Conservation (phyloP, 2,888 invertebrate genomes). For the Patella depressa region DNA sequence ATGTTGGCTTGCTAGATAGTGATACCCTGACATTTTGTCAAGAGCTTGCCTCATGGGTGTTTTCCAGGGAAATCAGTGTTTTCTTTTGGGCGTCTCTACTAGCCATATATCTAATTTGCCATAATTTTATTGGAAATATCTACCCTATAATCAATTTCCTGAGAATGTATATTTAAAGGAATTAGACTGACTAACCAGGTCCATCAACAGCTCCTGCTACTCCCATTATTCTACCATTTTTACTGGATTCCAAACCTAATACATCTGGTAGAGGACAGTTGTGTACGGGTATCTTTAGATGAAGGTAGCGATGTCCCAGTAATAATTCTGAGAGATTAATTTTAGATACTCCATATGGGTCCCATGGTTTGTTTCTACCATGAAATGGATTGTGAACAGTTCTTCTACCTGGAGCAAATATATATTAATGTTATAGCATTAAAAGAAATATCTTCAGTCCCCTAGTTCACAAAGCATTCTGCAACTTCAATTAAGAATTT, state of each 20-base stretch:
- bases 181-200: constrained; percentile 53
- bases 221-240: constrained; percentile 58
- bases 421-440: too few species aligned
- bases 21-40: background rate
- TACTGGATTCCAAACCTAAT: constrained; percentile 47
- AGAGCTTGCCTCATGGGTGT: too few species aligned
- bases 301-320: constrained; percentile 63
- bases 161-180: too few species aligned
- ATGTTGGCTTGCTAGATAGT: too few species aligned
- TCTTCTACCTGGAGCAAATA: constrained; percentile 51
- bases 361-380: constrained; percentile 66
- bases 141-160: too few species aligned
- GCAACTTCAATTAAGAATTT: too few species aligned
- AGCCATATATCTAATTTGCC: too few species aligned
- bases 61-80: too few species aligned
- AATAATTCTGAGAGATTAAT: constrained; percentile 67
- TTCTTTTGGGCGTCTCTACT: too few species aligned
- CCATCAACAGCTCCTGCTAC: constrained; percentile 68
- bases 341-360: constrained; percentile 67
- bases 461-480: too few species aligned
- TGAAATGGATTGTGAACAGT: constrained; percentile 68
- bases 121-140: too few species aligned
- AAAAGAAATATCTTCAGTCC: too few species aligned
- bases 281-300: constrained; percentile 64
- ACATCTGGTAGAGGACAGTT: constrained; percentile 65